Evolutionary conservation across 2,888 invertebrate species (phyloP), one percentile per base, ranked within the genome.

Genomic region (Cephus spinipes): DNA sequence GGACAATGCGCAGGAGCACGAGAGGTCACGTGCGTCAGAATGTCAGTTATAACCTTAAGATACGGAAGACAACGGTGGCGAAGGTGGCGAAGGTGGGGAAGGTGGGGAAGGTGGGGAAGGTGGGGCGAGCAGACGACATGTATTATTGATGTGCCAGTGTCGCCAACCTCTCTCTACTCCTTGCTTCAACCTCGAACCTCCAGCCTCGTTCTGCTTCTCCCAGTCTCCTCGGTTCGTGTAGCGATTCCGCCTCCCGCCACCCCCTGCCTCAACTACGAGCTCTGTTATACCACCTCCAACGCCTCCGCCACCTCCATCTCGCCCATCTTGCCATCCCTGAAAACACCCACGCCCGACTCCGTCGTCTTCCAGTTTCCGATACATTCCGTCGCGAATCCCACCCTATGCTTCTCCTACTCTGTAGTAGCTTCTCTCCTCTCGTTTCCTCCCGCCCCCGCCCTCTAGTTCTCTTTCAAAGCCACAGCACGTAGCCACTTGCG

Each of bases 111-210:
- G 40, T 23, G 15, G 9, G 23, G 23, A 55, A 55, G 55, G 81
- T 79, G 78, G 81, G 82, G 81, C 79, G 77, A 75, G 83, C 83
- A 86, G 84, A 85, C 84, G 84, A 85, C 86, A 89, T 88, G 87
- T 87, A 88, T 88, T 88, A 88, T 89, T 88, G 87, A 88, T 89
- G 87, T 81, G 84, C 83, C 85, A 81, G 83, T 86, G 85, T 86
- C 88, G 87, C 86, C 84, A 83, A 81, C 82, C 82, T 80, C 83
- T 78, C 84, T 80, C 76, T 73, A 68, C 73, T 69, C 75, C 77
- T 77, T 76, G 75, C 73, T 69, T 75, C 79, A 76, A 80, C 71
- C 32, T 69, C 69, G 69, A 31, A 30, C 69, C 71, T 71, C 71
- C 71, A 31, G 31, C 71, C 71, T 71, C 71, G 31, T 23, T 71